Base-by-base conservation (phyloP, 2,888 invertebrate genomes). In the Drosophila yooni region DNA sequence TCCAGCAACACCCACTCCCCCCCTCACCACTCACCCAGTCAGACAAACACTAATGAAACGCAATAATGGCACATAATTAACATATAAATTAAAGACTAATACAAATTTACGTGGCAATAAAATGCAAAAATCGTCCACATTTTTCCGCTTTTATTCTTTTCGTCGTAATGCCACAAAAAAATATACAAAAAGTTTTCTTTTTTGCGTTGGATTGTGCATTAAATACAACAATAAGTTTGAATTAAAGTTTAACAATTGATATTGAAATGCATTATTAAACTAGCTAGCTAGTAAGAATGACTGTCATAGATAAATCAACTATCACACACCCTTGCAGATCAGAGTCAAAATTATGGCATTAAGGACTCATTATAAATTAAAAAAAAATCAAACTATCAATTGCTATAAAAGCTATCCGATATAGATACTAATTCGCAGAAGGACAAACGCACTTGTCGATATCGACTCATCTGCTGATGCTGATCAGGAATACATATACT, bases 21-120 rank as follows among this genome's bases (percentile, higher is more conserved):
- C 31, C 15, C 8, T 5, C 15, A 0, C 29, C 18, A 5, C 25
- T 2, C 40, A 1, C 10, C 0, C 53, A 58, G 51, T 38, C 52
- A 64, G 25, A 59, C 68, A 70, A 51, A n/a, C 63, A 61, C 60
- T 77, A 76, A 76, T 73, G 74, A 71, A 75, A 74, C 63, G 67
- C 61, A 68, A 74, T 75, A 81, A 81, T 81, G 70, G 68, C 74
- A 69, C 63, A 77, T 75, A 88, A 87, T 87, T 87, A 89, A 83
- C 85, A 88, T 85, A 89, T 82, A 85, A 88, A 89, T 89, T 85
- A 83, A 83, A 71, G 74, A 77, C 86, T 80, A 85, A 83, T 76
- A 82, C 70, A 77, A 81, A 85, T 88, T 73, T 63, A 71, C 59
- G 69, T 29, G 56, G 50, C 70, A 79, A 87, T 82, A 72, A 83